Conservation (phyloP, 2,113 vertebrate genomes). For the Eptatretus burgeri region DNA sequence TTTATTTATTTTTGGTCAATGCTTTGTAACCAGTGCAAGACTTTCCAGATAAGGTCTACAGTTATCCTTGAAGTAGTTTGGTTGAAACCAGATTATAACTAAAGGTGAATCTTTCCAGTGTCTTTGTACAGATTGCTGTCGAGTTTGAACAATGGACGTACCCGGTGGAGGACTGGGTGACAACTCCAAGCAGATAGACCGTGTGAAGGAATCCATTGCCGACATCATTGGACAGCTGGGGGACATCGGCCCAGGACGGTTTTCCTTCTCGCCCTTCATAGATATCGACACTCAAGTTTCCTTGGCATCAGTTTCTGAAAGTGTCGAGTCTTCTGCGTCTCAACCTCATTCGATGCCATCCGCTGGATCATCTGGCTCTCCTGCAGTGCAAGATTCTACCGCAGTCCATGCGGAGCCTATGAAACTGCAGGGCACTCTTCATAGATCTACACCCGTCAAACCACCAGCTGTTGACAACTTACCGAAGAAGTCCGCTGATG, state of each 20-base stretch:
- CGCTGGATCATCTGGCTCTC: slow-evolving; percentile 18
- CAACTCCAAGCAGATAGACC: slow-evolving; percentile 23
- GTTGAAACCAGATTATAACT: no score
- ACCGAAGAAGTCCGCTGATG: no score
- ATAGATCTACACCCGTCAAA: no score
- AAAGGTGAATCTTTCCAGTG: no score
- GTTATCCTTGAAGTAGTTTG: no score
- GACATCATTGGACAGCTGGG: slow-evolving; percentile 31
- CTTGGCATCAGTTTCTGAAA: slow-evolving; percentile 27
- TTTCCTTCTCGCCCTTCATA: slow-evolving; percentile 31
- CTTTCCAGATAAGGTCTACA: no score
- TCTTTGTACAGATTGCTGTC: no score
- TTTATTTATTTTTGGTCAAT: no score
- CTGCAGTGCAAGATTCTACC: slow-evolving; percentile 13
- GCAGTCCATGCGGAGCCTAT: no score
- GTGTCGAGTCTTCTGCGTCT: slow-evolving; percentile 27
- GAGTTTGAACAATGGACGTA: neutral
- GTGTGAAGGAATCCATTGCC: slow-evolving; percentile 25
- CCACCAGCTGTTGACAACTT: no score
- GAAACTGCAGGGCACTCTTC: no score
- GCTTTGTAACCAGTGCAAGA: no score
- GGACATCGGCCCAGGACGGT: slow-evolving; percentile 21
- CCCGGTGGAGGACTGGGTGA: slow-evolving; percentile 6
- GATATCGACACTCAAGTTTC: slow-evolving; percentile 34
- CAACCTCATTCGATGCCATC: slow-evolving; percentile 25